Conservation (phyloP, 2,888 invertebrate species). For the Monochamus alternatus region DNA sequence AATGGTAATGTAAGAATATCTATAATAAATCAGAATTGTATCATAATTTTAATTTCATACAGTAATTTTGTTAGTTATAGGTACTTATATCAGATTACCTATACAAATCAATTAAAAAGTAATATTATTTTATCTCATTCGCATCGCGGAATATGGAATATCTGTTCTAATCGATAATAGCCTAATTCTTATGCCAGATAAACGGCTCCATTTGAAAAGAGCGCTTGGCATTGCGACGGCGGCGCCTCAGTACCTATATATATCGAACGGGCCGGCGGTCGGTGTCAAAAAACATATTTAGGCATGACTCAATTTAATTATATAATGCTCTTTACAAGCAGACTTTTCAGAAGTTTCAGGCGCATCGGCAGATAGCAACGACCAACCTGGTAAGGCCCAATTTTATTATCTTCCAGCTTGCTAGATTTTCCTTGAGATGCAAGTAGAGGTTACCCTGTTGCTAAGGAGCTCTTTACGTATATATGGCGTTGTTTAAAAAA, state of each 20-base stretch:
- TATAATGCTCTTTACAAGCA: constrained; percentile 1
- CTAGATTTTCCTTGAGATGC: not conserved
- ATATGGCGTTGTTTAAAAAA: not conserved
- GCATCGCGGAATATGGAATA: not conserved
- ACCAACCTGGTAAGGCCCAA: constrained; percentile 32
- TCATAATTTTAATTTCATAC: too few species aligned
- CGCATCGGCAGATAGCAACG: constrained; percentile 33
- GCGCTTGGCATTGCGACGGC: constrained; percentile 26
- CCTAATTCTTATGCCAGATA: not conserved
- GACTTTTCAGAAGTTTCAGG: constrained; percentile 10
- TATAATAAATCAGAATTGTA: too few species aligned
- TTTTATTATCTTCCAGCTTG: constrained; percentile 1
- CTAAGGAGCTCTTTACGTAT: not conserved
- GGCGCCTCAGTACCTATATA: constrained; percentile 1
- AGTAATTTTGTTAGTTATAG: too few species aligned
- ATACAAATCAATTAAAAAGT: not conserved
- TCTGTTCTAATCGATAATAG: not conserved
- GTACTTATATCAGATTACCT: too few species aligned
- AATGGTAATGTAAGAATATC: too few species aligned
- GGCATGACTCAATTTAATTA: constrained; percentile 23
- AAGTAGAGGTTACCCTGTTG: constrained; percentile 6
- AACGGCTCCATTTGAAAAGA: not conserved
- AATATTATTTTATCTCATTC: not conserved
- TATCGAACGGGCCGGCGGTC: constrained; percentile 21
- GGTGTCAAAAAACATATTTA: constrained; percentile 18